A percentile compares a stretch with the other conserved stretches of the same genome.
Evolutionary conservation across 2,888 invertebrate species (phyloP).

Genomic region (Dryocosmus kuriphilus): DNA sequence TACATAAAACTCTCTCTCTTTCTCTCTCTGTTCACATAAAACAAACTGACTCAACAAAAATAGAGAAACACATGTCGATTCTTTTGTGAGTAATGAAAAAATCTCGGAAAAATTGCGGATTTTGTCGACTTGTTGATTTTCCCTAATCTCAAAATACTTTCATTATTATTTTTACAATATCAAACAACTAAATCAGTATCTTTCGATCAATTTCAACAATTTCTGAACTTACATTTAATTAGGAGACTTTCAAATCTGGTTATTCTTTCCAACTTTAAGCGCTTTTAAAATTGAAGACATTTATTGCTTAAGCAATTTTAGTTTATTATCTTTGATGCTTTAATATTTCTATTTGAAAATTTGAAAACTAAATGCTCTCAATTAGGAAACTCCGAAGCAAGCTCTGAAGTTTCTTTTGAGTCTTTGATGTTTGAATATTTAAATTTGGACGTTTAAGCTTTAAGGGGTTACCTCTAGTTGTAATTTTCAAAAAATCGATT

Average conservation of each 20-base stretch:
- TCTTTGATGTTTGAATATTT: too few relatives aligned
- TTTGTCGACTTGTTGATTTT: background rate
- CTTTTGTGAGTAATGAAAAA: background rate
- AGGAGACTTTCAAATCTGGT: too few relatives aligned
- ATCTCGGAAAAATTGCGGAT: background rate
- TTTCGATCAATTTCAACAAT: background rate
- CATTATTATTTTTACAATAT: background rate
- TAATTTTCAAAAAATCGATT: too few relatives aligned
- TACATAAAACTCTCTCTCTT: too few relatives aligned
- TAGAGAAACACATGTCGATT: background rate
- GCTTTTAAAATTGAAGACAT: too few relatives aligned
- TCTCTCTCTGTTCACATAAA: background rate
- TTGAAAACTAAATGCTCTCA: too few relatives aligned
- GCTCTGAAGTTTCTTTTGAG: too few relatives aligned
- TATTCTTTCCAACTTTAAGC: background rate
- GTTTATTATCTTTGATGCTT: background rate
- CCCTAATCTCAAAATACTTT: background rate
- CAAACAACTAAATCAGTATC: background rate
- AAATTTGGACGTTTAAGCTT: too few relatives aligned
- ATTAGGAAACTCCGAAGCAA: too few relatives aligned
- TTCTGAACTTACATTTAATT: background rate
- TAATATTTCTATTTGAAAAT: too few relatives aligned
- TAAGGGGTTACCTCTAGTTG: too few relatives aligned
- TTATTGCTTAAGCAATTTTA: background rate
- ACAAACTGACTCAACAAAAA: background rate